Percentiles rank a stretch among this genome's conserved stretches.
These are phyloP conservation scores for Drosophila littoralis DNA, from an alignment of 1,140 invertebrate genomes.

Conservation along the genomic window DNA sequence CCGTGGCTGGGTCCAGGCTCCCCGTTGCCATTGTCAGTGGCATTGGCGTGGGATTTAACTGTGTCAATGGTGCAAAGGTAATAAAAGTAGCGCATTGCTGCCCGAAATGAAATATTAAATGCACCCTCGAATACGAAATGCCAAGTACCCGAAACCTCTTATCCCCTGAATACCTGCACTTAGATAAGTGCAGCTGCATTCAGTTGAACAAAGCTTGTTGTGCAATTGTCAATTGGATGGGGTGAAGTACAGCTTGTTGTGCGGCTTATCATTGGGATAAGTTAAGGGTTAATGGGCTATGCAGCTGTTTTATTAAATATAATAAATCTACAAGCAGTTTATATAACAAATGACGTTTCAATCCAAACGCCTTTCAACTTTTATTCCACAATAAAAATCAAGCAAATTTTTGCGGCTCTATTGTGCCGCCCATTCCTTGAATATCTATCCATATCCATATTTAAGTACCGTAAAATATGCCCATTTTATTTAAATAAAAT, in stretches of 20 bases:
- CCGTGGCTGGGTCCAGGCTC: slow-evolving; percentile 19
- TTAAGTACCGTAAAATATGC: slow-evolving; percentile 67
- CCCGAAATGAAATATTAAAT: slow-evolving; percentile 78
- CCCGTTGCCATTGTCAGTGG: slow-evolving; percentile 60
- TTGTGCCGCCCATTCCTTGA: not conserved
- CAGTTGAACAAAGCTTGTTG: slow-evolving; percentile 28
- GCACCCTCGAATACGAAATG: slow-evolving; percentile 49
- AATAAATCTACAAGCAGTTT: no score
- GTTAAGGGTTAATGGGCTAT: slow-evolving; percentile 26
- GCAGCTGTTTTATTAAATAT: not conserved
- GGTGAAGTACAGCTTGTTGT: slow-evolving; percentile 18
- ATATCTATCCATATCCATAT: slow-evolving; percentile 8
- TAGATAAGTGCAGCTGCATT: slow-evolving; percentile 22
- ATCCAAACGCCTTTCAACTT: no score
- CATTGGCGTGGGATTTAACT: slow-evolving; percentile 67
- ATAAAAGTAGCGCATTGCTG: slow-evolving; percentile 69
- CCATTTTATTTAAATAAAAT: slow-evolving; percentile 72
- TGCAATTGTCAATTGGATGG: slow-evolving; percentile 37
- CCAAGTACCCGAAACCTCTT: not conserved
- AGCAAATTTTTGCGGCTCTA: not conserved
- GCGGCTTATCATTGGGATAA: slow-evolving; percentile 24
- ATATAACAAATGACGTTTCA: no score
- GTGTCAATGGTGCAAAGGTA: slow-evolving; percentile 77
- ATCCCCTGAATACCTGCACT: slow-evolving; percentile 16
- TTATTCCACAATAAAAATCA: no score